A percentile compares a stretch with the other conserved stretches of the same genome.
These are phyloP conservation scores for Phymastichus coffea DNA, from an alignment of 1,140 invertebrate species.

Conservation along the genomic window DNA sequence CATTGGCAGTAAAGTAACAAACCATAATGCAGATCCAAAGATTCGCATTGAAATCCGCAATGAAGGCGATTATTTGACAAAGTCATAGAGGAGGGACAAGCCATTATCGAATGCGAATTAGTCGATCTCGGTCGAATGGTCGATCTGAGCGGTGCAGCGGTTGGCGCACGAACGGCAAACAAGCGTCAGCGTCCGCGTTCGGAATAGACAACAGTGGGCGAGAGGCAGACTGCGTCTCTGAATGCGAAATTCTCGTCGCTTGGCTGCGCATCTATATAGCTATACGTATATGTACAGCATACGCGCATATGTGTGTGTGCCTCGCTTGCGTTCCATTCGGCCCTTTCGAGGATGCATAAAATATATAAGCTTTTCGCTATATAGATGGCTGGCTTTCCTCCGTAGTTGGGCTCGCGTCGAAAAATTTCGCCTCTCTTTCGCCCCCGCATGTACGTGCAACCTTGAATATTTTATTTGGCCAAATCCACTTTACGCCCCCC, in stretches of 20 bases:
- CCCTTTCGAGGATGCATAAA: slow-evolving; percentile 7
- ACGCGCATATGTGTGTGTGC: too few relatives aligned
- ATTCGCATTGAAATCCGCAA: too few relatives aligned
- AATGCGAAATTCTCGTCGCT: background rate
- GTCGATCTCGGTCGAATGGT: background rate
- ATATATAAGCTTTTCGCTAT: slow-evolving; percentile 13
- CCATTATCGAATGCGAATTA: slow-evolving; percentile 9
- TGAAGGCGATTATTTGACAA: too few relatives aligned
- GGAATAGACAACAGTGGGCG: slow-evolving; percentile 15
- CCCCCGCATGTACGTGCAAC: background rate
- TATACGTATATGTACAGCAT: background rate
- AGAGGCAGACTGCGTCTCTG: slow-evolving; percentile 7
- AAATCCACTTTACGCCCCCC: slow-evolving; percentile 6
- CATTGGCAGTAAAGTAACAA: too few relatives aligned
- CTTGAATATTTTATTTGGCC: slow-evolving; percentile 21
- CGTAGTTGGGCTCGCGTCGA: background rate
- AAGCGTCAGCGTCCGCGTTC: background rate
- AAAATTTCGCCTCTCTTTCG: slow-evolving; percentile 15
- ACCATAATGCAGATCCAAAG: too few relatives aligned
- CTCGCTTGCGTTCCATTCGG: too few relatives aligned
- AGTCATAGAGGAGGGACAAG: too few relatives aligned
- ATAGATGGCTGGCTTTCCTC: slow-evolving; percentile 13
- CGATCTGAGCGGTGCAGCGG: background rate
- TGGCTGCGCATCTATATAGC: background rate
- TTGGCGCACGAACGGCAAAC: slow-evolving; percentile 13